These are phyloP conservation scores for Sebastes oblongus DNA, from an alignment of 2,797 vertebrate genomes.

Conservation along the genomic window DNA sequence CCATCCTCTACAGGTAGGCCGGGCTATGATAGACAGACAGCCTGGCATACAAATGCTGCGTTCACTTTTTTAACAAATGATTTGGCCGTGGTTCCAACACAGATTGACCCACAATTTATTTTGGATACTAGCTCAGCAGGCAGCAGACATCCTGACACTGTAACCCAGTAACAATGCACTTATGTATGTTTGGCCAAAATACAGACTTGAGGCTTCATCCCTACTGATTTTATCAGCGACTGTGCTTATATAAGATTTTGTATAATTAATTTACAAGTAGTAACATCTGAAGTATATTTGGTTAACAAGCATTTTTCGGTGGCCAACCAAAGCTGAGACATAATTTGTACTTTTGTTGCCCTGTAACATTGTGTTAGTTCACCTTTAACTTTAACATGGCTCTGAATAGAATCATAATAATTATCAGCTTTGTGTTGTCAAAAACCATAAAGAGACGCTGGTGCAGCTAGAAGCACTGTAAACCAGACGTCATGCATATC, in stretches of 20 bases:
- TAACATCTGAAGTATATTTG: background rate
- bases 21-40: background rate
- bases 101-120: conserved; percentile 18
- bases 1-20: conserved; percentile 49
- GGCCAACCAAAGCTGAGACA: background rate
- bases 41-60: conserved; percentile 10
- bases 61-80: conserved; percentile 1
- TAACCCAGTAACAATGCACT: conserved; percentile 5
- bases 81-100: background rate
- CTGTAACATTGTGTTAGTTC: background rate
- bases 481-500: conserved; percentile 38
- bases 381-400: background rate
- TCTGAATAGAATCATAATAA: conserved; percentile 17
- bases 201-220: background rate
- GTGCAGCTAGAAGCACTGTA: conserved; percentile 7
- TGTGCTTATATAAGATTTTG: background rate
- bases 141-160: conserved; percentile 1
- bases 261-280: background rate
- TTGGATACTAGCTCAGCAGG: background rate
- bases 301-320: background rate
- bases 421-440: conserved; percentile 9
- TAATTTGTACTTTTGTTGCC: background rate
- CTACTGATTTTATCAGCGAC: background rate
- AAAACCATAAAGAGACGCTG: conserved; percentile 13
- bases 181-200: background rate